These are phyloP conservation scores for Metalampra italica DNA, from an alignment of 2,888 invertebrate species.

Conservation along the genomic window DNA sequence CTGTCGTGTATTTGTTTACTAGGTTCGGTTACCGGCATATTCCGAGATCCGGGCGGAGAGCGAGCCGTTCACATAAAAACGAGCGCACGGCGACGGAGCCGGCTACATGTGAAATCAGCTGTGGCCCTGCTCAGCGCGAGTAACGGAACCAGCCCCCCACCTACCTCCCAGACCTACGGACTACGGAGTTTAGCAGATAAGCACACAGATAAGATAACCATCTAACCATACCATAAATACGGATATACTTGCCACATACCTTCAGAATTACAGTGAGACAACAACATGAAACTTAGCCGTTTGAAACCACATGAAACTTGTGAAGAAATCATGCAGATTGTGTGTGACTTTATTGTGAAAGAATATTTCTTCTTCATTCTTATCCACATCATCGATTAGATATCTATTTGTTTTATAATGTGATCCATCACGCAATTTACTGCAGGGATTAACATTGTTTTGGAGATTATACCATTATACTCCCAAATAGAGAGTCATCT, in stretches of 20 bases:
- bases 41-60: constrained; percentile 26
- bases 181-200: constrained; percentile 49
- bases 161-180: constrained; percentile 32
- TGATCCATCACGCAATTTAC: not conserved
- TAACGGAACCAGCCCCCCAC: constrained; percentile 41
- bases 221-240: constrained; percentile 45
- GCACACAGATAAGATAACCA: constrained; percentile 41
- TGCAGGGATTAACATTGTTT: not conserved
- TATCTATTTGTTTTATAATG: constrained; percentile 11
- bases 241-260: constrained; percentile 28
- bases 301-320: not conserved
- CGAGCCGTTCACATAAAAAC: constrained; percentile 19
- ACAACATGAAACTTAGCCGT: not conserved
- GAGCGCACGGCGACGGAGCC: constrained; percentile 44
- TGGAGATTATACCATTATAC: not conserved
- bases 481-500: constrained; percentile 3
- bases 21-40: constrained; percentile 55
- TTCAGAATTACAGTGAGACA: too few species aligned
- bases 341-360: constrained; percentile 35
- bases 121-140: constrained; percentile 37
- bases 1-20: constrained; percentile 20
- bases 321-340: not conserved
- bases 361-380: constrained; percentile 8
- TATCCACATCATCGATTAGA: constrained; percentile 25
- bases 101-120: constrained; percentile 74